A percentile compares a stretch with the other conserved stretches of the same genome.
These are phyloP conservation scores for Autographa pulchrina DNA, from an alignment of 2,888 invertebrate species.

Conservation along the genomic window DNA sequence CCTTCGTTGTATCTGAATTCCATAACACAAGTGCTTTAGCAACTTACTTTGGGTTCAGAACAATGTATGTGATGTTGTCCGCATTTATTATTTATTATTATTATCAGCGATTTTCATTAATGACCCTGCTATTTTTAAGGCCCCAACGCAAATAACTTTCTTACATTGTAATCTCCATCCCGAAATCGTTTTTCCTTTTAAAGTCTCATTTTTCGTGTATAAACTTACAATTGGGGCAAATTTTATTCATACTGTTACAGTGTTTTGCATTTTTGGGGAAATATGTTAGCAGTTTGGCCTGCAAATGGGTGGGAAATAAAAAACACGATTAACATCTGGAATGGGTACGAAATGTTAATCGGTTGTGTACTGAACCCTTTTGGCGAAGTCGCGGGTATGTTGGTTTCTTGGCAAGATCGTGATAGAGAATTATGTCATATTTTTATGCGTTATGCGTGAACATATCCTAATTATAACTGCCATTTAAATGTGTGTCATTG, in stretches of 20 bases:
- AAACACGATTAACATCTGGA: slow-evolving; percentile 17
- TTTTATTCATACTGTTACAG: slow-evolving; percentile 48
- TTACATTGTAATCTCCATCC: slow-evolving; percentile 59
- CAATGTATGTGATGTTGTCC: no score
- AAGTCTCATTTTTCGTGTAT: slow-evolving; percentile 53
- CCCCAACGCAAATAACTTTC: slow-evolving; percentile 47
- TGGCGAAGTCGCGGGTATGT: background rate
- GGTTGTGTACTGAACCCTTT: background rate
- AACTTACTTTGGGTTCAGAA: no score
- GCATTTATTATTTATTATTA: no score
- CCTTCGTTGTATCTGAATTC: no score
- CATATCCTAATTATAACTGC: no score
- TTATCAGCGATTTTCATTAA: slow-evolving; percentile 18
- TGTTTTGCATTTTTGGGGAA: slow-evolving; percentile 37
- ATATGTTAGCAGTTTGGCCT: slow-evolving; percentile 35
- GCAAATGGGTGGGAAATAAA: slow-evolving; percentile 10
- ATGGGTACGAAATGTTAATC: slow-evolving; percentile 5
- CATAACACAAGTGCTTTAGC: no score
- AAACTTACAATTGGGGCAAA: slow-evolving; percentile 50
- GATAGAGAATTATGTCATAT: background rate
- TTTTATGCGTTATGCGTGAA: background rate
- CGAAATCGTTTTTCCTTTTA: slow-evolving; percentile 61
- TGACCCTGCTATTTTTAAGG: slow-evolving; percentile 20
- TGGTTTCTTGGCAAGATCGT: background rate
- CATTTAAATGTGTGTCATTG: no score